phyloP scores from a whole-genome alignment of 2,113 vertebrate genomes.

The Blennius ocellaris region DNA sequence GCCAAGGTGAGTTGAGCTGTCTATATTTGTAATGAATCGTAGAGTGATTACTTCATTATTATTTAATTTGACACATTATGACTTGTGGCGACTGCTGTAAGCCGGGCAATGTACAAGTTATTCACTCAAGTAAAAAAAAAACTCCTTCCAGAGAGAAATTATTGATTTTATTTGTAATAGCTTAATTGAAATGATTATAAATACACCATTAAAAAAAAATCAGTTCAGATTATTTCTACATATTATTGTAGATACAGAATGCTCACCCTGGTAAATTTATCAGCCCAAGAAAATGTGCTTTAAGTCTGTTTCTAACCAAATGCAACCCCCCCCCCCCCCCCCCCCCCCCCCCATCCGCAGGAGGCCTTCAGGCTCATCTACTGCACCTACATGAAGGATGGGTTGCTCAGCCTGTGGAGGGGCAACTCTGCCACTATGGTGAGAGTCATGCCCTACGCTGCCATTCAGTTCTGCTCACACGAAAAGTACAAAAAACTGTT shows the following conservation, averaged over 20 bases:
- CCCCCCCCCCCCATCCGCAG: conserved; percentile 62
- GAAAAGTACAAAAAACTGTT: conserved; percentile 94
- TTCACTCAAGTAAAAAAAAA: too few species aligned
- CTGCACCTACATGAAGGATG: conserved; percentile 90
- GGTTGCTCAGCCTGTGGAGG: conserved; percentile 94
- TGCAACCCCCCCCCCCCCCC: too few species aligned
- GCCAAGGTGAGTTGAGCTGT: conserved; percentile 89
- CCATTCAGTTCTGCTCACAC: conserved; percentile 97
- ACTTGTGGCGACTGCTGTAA: not conserved
- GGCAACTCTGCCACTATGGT: conserved; percentile 99
- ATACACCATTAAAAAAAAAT: too few species aligned
- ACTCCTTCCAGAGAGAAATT: too few species aligned
- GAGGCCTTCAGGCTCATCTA: conserved; percentile 93
- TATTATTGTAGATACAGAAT: too few species aligned
- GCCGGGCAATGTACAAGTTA: not conserved
- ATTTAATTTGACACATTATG: not conserved
- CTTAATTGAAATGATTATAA: too few species aligned
- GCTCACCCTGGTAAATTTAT: too few species aligned
- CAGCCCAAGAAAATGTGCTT: too few species aligned
- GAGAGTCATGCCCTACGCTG: conserved; percentile 94
- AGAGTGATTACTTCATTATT: not conserved
- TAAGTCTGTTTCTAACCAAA: conserved; percentile 9
- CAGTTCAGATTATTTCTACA: too few species aligned
- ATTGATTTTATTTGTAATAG: too few species aligned
- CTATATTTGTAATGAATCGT: not conserved